These are phyloP conservation scores for Tipula confusa DNA, from an alignment of 2,888 invertebrate genomes.

Conservation along the genomic window DNA sequence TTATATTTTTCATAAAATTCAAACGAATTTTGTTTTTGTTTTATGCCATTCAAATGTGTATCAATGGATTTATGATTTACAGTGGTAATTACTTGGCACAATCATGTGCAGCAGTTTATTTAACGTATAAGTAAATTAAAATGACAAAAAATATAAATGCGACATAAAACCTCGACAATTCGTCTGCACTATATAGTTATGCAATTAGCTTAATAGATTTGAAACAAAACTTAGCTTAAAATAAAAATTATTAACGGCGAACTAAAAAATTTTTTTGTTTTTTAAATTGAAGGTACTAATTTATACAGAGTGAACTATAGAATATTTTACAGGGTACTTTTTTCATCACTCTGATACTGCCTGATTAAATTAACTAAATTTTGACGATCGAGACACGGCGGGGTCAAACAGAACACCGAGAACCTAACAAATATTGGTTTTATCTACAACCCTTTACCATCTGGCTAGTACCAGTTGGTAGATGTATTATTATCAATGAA, in stretches of 20 bases:
- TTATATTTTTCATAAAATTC: not conserved
- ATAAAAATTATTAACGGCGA: not conserved
- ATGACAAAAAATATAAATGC: not conserved
- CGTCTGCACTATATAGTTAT: not conserved
- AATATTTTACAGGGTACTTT: no score
- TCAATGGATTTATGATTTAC: not conserved
- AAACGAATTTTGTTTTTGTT: not conserved
- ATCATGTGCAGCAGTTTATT: not conserved
- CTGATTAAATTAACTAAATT: no score
- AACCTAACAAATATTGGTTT: no score
- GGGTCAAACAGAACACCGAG: no score
- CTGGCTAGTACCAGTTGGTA: no score
- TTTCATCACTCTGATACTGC: no score
- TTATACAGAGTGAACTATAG: no score
- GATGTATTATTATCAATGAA: no score
- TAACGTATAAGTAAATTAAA: not conserved
- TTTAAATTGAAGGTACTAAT: no score
- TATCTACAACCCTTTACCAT: no score
- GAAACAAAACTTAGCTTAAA: not conserved
- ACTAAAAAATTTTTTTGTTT: no score
- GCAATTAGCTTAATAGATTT: not conserved
- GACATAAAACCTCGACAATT: not conserved
- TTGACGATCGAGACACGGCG: no score
- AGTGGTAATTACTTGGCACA: not conserved
- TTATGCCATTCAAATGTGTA: not conserved